A percentile compares a stretch with the other conserved stretches of the same genome.
These are phyloP conservation scores for Zaprionus obscuricornis DNA, from an alignment of 2,888 invertebrate genomes.

Conservation along the genomic window DNA sequence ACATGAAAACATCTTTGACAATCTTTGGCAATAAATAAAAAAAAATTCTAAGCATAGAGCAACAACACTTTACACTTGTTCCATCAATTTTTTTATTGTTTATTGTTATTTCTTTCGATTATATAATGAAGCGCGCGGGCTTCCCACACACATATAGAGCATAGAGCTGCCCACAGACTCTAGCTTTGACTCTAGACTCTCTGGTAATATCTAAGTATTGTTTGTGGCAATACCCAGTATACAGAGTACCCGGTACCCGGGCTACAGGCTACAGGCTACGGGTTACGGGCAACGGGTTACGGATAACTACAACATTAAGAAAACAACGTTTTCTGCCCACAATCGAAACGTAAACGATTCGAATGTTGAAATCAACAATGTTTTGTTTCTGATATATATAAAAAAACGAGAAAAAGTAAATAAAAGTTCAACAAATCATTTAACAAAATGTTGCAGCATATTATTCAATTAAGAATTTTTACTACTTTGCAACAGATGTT, in stretches of 20 bases:
- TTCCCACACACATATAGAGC: conserved; percentile 58
- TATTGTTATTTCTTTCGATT: too few relatives aligned
- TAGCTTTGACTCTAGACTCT: too few relatives aligned
- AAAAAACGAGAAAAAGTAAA: conserved; percentile 15
- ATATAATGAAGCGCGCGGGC: conserved; percentile 65
- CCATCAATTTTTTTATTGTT: conserved; percentile 42
- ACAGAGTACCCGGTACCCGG: too few relatives aligned
- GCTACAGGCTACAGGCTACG: conserved; percentile 9
- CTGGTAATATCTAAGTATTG: too few relatives aligned
- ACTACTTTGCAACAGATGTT: too few relatives aligned
- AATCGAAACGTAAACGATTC: conserved; percentile 43
- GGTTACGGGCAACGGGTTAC: conserved; percentile 34
- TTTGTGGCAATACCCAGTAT: conserved; percentile 11
- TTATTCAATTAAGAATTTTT: too few relatives aligned
- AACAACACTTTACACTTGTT: conserved; percentile 48
- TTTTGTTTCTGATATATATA: conserved; percentile 21
- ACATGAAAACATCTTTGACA: conserved; percentile 41
- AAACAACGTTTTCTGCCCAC: conserved; percentile 60
- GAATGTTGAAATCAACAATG: conserved; percentile 56
- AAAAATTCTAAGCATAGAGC: conserved; percentile 48
- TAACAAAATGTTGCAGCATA: too few relatives aligned
- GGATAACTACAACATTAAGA: conserved; percentile 23
- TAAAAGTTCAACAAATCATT: conserved; percentile 9
- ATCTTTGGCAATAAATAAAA: conserved; percentile 54
- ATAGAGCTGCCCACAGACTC: conserved; percentile 45